Evolutionary conservation across 2,888 invertebrate genomes (phyloP), one percentile per base, ranked within the genome.

Genomic region (Phasia obesa): DNA sequence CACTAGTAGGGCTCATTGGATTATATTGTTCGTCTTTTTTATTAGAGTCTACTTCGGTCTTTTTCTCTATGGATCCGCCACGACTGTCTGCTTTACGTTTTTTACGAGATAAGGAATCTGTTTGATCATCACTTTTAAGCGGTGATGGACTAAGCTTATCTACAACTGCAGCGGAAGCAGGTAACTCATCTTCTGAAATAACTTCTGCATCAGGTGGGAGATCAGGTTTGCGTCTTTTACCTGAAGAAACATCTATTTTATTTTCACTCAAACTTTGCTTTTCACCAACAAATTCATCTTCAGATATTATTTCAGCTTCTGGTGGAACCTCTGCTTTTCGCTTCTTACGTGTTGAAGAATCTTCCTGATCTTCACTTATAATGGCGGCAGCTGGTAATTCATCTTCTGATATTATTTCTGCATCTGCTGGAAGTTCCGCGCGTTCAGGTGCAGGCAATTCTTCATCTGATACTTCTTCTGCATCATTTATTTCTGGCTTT

Each of bases 181-280:
- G 96, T 47, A 96, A 90, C 90, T 96, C 96, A 89, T 97, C 96
- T 90, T 96, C 96, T 0, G 96, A 96, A 9, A 96, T 96, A 62
- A 95, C 94, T 92, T 95, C 95, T 70, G 95, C 95, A 88, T 95
- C 95, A 59, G 94, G 94, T 15, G 75, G 38, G 13, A 75, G 4
- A 4, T 78, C 82, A 2, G 84, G 84, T 71, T 88, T 87, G 2
- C 86, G 74, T 11, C 87, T 88, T 25, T 85, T 84, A 15, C 27
- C 73, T 27, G 65, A 57, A 11, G 55, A 23, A 2, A 19, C 53
- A 19, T 53, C 27, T 11, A 31, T 13, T n/a, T 60, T 65, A 0
- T 38, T 49, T 23, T 65, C 76, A 13, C 47, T 84, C 21, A 78
- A 84, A 65, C 74, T 79, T 38, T 81, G 82, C 35, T 85, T 84